Evolutionary conservation across 1,140 invertebrate species (phyloP).

Genomic region (Acromyrmex charruanus): DNA sequence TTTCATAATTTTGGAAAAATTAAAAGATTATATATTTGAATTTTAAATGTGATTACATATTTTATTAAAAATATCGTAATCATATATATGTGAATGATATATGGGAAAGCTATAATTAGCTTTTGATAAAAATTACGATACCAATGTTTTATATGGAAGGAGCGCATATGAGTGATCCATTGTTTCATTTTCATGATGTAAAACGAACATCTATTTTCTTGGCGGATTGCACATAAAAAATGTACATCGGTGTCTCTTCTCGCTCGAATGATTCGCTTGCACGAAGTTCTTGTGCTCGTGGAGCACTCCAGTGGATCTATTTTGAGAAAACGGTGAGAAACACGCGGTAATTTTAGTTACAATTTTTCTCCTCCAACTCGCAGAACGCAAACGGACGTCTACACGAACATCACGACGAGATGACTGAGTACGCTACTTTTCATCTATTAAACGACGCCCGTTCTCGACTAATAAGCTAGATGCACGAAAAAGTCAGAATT

Average conservation of each 20-base stretch:
- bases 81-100: no score
- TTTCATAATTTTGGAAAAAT: neutral
- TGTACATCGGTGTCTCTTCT: neutral
- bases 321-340: constrained; percentile 74
- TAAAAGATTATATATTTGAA: neutral
- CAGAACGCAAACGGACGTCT: constrained; percentile 64
- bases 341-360: constrained; percentile 80
- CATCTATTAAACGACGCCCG: neutral
- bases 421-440: constrained; percentile 75
- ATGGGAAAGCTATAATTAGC: neutral
- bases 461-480: neutral
- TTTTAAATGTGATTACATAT: neutral
- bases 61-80: neutral
- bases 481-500: constrained; percentile 11
- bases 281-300: constrained; percentile 52
- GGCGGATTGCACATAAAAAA: neutral
- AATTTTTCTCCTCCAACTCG: constrained; percentile 79
- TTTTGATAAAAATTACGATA: constrained; percentile 20
- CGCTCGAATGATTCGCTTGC: constrained; percentile 46
- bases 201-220: neutral
- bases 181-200: neutral
- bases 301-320: constrained; percentile 78
- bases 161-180: neutral
- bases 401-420: constrained; percentile 69
- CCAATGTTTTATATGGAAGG: neutral